Conservation (phyloP, 2,113 vertebrate genomes). For the Camelus bactrianus region DNA sequence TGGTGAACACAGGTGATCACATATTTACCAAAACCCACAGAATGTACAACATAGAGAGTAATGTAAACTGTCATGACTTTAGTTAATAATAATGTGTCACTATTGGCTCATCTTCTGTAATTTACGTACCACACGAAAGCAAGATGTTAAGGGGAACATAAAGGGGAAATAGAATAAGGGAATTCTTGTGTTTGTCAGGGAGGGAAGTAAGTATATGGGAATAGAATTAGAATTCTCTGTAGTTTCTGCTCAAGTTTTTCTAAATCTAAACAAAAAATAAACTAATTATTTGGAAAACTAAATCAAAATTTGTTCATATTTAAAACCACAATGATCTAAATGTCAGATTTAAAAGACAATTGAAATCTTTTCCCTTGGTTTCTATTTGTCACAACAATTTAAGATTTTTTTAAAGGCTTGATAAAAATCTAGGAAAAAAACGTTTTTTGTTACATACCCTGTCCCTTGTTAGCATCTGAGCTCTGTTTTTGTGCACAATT, state of each 20-base stretch:
- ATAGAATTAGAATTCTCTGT: background rate
- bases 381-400: background rate
- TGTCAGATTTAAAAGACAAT: conserved; percentile 38
- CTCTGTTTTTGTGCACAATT: conserved; percentile 98
- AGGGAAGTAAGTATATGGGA: background rate
- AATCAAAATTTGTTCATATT: conserved; percentile 22
- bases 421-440: conserved; percentile 20
- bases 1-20: background rate
- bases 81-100: background rate
- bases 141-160: background rate
- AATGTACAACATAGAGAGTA: background rate
- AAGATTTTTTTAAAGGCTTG: background rate
- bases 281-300: background rate
- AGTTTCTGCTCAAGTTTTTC: background rate
- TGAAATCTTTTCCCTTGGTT: background rate
- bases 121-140: background rate
- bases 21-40: background rate
- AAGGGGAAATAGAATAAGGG: background rate
- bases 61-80: background rate
- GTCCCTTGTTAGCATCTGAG: conserved; percentile 98
- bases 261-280: background rate
- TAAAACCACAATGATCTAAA: conserved; percentile 32
- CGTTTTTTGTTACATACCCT: conserved; percentile 88
- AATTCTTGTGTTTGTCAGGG: background rate
- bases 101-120: background rate